phyloP scores from a whole-genome alignment of 2,797 vertebrate genomes.

The Malurus leucopterus region DNA sequence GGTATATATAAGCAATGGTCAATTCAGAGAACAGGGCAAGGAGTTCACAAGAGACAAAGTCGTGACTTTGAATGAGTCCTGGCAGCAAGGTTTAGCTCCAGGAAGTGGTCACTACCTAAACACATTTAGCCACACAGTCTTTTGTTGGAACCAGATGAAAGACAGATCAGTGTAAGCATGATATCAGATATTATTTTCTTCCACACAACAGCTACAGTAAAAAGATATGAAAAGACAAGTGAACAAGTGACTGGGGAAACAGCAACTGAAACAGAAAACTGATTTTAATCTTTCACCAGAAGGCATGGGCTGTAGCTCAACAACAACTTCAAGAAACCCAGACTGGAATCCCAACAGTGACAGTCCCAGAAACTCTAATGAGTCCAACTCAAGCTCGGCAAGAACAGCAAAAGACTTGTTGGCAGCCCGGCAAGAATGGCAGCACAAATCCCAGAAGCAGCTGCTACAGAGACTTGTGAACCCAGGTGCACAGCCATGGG shows the following conservation, averaged over 20 bases:
- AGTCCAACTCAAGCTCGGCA: neutral
- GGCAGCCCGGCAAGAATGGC: neutral
- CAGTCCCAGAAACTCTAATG: neutral
- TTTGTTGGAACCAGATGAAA: neutral
- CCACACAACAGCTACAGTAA: neutral
- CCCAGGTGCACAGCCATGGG: constrained; percentile 26
- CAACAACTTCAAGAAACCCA: neutral
- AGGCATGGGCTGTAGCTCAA: neutral
- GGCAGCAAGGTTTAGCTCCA: neutral
- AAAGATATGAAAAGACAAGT: neutral
- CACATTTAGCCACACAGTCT: neutral
- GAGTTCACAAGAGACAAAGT: neutral
- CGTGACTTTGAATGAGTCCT: rapidly evolving
- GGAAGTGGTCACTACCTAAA: neutral
- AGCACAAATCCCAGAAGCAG: neutral
- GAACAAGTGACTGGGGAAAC: neutral
- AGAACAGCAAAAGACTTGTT: neutral
- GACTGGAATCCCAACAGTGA: neutral
- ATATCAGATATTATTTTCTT: neutral
- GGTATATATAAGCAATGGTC: neutral
- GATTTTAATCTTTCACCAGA: neutral
- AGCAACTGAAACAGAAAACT: neutral
- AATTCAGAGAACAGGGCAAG: neutral
- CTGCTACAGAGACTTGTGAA: neutral
- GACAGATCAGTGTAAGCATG: neutral